Base-by-base conservation (phyloP, 1,140 invertebrate genomes). In the Nautilus pompilius region DNA sequence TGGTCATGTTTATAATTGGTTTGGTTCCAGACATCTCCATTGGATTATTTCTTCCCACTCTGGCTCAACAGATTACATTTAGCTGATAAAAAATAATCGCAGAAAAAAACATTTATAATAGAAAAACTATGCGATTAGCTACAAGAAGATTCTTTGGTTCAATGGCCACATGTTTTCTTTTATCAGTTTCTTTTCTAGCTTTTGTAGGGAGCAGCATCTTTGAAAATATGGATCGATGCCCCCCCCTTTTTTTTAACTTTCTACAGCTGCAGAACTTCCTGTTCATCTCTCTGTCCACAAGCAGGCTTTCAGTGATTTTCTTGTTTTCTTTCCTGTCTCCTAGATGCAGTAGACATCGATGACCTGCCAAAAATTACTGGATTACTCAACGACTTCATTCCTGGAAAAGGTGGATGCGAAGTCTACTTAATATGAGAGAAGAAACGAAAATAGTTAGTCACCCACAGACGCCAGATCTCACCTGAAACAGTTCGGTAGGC, bases 341-440 rank as follows among this genome's bases (percentile, higher is more conserved):
- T 60, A 69, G 68, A 72, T 60, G 60, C 56, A 24, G 34, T 65
- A 10, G 46, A 69, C 30, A 70, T 76, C 15, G 63, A 69, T 33
- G 70, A 68, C 51, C 36, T 76, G 53, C 65, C 71, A 24, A 69
- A 69, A 60, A 59, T 72, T 8, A 60, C 65, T 41, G 68, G 74
- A 46, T 51, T 63, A 24, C 32, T 76, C 15, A 58, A 67, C 34
- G 66, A 70, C 51, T 68, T 76, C 55, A 54, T 68, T 58, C 68
- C 71, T 46, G 74, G 70, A 54, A 6, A 66, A 61, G 66, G 69
- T 67, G 68, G 68, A 10, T 74, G 68, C 69, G 59, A 66, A 67
- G 66, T 72, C 3, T 56, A 56, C 45, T 22, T 58, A 20, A 61
- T 46, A 46, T 46, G 45, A 46, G n/a, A n/a, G n/a, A n/a, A n/a